Conservation (phyloP, 2,888 invertebrate species). For the Drosophila fulvimacula region DNA sequence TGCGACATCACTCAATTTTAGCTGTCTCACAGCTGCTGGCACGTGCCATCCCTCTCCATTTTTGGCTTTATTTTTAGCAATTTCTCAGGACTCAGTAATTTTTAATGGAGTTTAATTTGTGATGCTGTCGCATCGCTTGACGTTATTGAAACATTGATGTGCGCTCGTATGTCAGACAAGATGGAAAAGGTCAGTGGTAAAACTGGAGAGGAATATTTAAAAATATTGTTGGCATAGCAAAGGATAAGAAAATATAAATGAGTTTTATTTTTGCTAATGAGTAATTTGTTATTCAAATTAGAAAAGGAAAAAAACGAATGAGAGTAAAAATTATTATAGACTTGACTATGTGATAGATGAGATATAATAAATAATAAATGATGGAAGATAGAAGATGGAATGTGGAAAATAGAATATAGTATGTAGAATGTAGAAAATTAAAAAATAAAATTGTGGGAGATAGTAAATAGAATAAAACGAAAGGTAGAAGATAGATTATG, state of each 20-base stretch:
- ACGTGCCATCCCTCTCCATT: constrained; percentile 35
- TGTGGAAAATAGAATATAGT: too few species aligned
- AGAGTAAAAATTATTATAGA: neutral
- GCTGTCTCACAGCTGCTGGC: constrained; percentile 27
- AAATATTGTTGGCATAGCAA: neutral
- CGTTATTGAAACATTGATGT: constrained; percentile 35
- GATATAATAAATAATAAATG: neutral
- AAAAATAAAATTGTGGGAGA: neutral
- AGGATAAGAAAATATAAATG: neutral
- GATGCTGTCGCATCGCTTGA: constrained; percentile 41
- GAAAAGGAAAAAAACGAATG: neutral
- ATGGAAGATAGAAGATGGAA: neutral
- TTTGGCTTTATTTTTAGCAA: constrained; percentile 57
- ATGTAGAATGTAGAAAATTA: neutral
- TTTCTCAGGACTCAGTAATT: constrained; percentile 31
- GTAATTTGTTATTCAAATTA: neutral
- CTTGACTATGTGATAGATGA: neutral
- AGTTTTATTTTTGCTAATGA: neutral
- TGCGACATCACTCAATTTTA: constrained; percentile 25
- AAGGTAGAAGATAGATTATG: neutral
- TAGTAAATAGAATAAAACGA: neutral
- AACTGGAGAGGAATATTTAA: neutral
- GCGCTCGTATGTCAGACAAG: constrained; percentile 13
- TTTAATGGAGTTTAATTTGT: constrained; percentile 54
- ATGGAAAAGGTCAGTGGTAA: constrained; percentile 5